A percentile compares a stretch with the other conserved stretches of the same genome.
These are phyloP conservation scores for Aphodius granarius DNA, from an alignment of 2,888 invertebrate genomes.

Conservation along the genomic window DNA sequence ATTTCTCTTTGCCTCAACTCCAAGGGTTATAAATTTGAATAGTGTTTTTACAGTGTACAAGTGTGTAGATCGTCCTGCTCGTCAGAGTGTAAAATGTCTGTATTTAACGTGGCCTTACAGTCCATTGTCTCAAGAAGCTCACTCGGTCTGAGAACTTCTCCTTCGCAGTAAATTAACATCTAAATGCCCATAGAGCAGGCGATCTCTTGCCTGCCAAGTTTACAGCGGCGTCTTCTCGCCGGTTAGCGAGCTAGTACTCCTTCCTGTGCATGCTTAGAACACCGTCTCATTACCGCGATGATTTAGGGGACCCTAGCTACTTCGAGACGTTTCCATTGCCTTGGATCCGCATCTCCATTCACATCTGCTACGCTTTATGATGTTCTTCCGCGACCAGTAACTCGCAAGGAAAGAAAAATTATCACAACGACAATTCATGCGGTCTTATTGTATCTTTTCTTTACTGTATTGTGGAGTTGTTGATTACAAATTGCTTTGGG, in stretches of 20 bases:
- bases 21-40: too few species aligned
- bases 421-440: background rate
- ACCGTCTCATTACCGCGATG: background rate
- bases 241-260: slow-evolving; percentile 2
- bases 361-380: slow-evolving; percentile 12
- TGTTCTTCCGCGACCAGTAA: background rate
- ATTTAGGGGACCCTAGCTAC: background rate
- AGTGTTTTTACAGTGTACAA: slow-evolving; percentile 17
- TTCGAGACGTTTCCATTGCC: background rate
- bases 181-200: slow-evolving; percentile 40
- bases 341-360: background rate
- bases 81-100: slow-evolving; percentile 54
- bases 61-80: slow-evolving; percentile 38
- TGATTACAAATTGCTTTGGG: background rate
- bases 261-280: slow-evolving; percentile 1
- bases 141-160: slow-evolving; percentile 50
- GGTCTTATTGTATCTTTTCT: background rate
- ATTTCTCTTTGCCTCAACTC: too few species aligned
- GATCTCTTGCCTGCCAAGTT: background rate
- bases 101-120: slow-evolving; percentile 53
- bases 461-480: too few species aligned
- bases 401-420: background rate
- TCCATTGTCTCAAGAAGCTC: slow-evolving; percentile 47
- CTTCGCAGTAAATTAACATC: slow-evolving; percentile 52
- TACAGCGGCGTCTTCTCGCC: slow-evolving; percentile 9